phyloP scores from a whole-genome alignment of 2,113 vertebrate species.

The Apaloderma vittatum region DNA sequence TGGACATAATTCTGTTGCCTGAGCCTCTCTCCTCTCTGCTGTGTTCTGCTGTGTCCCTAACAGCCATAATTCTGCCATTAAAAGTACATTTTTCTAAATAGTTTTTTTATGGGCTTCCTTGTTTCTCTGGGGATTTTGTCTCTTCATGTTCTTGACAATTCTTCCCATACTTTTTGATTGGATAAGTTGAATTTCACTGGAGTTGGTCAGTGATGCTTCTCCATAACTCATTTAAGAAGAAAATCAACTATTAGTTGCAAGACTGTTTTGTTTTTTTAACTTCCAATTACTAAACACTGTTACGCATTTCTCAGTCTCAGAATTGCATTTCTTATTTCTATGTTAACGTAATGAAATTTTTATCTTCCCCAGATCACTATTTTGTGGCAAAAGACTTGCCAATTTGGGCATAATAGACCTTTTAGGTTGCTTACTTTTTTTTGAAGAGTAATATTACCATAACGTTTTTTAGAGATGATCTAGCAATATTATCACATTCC shows the following conservation, averaged over 20 bases:
- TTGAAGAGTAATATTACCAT: background rate
- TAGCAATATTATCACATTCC: background rate
- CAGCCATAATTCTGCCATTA: background rate
- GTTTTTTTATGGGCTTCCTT: background rate
- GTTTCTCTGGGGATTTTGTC: background rate
- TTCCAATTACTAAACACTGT: background rate
- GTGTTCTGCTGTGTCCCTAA: background rate
- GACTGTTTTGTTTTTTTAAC: background rate
- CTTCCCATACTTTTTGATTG: background rate
- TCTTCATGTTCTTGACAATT: background rate
- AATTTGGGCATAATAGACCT: background rate
- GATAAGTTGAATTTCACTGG: background rate
- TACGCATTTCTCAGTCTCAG: background rate
- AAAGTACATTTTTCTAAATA: background rate
- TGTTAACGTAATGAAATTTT: background rate
- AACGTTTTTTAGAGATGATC: background rate
- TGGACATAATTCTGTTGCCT: background rate
- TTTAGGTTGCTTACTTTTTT: background rate
- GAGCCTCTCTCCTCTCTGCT: background rate
- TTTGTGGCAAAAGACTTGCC: background rate
- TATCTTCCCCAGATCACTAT: background rate
- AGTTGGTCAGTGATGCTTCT: background rate
- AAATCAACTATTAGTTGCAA: background rate
- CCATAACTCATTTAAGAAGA: background rate
- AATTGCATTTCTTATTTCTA: background rate